Conservation (phyloP, 2,113 vertebrate genomes). For the Anas platyrhynchos region DNA sequence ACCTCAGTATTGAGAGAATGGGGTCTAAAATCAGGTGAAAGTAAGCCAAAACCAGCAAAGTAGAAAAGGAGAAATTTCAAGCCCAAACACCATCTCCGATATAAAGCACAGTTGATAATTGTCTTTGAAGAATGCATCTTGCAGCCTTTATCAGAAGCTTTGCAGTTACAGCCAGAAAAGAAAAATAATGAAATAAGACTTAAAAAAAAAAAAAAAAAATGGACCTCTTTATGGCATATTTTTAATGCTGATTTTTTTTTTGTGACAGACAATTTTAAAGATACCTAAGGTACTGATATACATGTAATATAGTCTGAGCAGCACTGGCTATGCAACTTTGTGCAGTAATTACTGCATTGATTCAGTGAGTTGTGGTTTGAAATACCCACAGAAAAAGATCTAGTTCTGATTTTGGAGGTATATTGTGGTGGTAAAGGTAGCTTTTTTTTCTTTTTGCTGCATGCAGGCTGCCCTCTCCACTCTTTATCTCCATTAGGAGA, state of each 20-base stretch:
- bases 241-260: background rate
- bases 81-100: background rate
- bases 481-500: background rate
- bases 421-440: background rate
- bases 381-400: background rate
- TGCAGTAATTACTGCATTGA: background rate
- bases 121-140: background rate
- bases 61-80: conserved; percentile 5
- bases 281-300: background rate
- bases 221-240: background rate
- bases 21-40: background rate
- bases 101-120: background rate
- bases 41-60: background rate
- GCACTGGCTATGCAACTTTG: background rate
- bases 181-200: background rate
- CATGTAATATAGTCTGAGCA: background rate
- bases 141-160: background rate
- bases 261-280: background rate
- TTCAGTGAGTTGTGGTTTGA: background rate
- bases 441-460: background rate
- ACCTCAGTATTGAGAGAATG: fast-evolving
- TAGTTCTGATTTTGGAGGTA: background rate
- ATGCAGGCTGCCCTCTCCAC: background rate
- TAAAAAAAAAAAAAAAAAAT: too few species aligned
- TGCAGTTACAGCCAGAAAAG: background rate